Conservation (phyloP, 2,888 invertebrate species). For the Herminia tarsipennalis region DNA sequence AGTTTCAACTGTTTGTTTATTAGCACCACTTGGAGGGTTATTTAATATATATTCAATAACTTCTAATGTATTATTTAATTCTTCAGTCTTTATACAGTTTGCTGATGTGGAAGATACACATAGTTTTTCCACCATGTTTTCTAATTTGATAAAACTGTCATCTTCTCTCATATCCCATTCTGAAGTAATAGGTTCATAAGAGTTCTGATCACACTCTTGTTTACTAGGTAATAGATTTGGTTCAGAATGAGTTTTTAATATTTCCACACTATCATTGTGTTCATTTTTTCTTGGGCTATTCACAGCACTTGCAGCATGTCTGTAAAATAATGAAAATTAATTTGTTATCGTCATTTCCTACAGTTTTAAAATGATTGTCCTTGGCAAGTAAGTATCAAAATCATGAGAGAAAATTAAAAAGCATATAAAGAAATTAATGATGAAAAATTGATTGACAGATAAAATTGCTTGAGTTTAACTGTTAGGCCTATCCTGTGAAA, state of each 20-base stretch:
- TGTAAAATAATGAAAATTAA: slow-evolving; percentile 10
- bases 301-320: slow-evolving; percentile 22
- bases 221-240: slow-evolving; percentile 53
- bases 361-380: too few species aligned
- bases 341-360: too few species aligned
- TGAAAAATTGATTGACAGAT: too few species aligned
- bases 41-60: slow-evolving; percentile 64
- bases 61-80: slow-evolving; percentile 65
- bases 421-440: too few species aligned
- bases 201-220: slow-evolving; percentile 11
- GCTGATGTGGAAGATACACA: slow-evolving; percentile 45
- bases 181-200: slow-evolving; percentile 26
- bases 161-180: slow-evolving; percentile 48
- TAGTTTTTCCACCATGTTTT: slow-evolving; percentile 57
- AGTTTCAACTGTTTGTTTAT: slow-evolving; percentile 12
- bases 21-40: slow-evolving; percentile 46
- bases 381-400: too few species aligned
- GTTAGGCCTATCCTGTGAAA: too few species aligned
- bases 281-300: slow-evolving; percentile 33
- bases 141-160: slow-evolving; percentile 65
- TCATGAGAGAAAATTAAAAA: too few species aligned
- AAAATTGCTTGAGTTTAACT: too few species aligned
- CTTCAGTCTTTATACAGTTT: slow-evolving; percentile 34
- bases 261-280: slow-evolving; percentile 52
- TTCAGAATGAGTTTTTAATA: slow-evolving; percentile 68